These are phyloP conservation scores for Tamias sibiricus DNA, from an alignment of 2,113 vertebrate species.

Conservation along the genomic window DNA sequence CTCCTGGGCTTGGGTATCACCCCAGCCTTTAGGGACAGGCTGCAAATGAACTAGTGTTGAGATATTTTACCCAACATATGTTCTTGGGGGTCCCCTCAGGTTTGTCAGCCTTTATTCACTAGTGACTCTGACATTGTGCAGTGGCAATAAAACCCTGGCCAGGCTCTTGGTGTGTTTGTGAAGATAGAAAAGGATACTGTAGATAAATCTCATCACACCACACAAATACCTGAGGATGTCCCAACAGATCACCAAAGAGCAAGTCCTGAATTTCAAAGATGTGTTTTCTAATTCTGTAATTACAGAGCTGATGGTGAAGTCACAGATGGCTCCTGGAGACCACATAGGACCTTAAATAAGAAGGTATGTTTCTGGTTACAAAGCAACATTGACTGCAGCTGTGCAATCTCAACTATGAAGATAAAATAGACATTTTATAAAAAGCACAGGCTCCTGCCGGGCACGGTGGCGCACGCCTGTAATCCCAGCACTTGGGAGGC, in stretches of 20 bases:
- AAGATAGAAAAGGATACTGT: not conserved
- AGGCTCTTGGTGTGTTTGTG: not conserved
- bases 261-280: conserved; percentile 77
- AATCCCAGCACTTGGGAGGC: too few relatives aligned
- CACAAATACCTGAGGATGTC: conserved; percentile 37
- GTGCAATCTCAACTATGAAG: conserved; percentile 25
- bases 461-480: too few relatives aligned
- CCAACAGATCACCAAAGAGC: conserved; percentile 32
- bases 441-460: not conserved
- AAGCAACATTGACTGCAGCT: not conserved
- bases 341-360: conserved; percentile 9
- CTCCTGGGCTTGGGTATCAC: conserved; percentile 42
- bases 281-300: conserved; percentile 47
- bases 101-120: conserved; percentile 59
- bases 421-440: not conserved
- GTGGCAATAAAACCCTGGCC: not conserved
- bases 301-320: conserved; percentile 24
- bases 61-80: conserved; percentile 57
- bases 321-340: not conserved
- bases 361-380: conserved; percentile 7
- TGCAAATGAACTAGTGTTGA: conserved; percentile 72
- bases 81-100: not conserved
- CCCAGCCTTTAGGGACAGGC: conserved; percentile 47
- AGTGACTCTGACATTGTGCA: conserved; percentile 41
- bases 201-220: conserved; percentile 62